phyloP scores from a whole-genome alignment of 2,888 invertebrate species.

The Parnassius glacialis region DNA sequence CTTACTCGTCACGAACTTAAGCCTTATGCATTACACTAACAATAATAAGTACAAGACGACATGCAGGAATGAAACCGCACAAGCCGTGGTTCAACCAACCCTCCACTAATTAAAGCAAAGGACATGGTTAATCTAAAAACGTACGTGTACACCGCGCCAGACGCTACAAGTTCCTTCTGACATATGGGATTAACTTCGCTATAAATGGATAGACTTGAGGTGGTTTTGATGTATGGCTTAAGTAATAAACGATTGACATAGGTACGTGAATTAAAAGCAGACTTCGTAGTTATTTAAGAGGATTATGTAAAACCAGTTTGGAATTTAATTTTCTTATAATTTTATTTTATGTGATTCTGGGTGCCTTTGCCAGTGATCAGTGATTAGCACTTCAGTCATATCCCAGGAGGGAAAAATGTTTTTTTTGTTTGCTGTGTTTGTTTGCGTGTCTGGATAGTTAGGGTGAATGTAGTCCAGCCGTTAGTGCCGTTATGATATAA shows the following conservation, averaged over 20 bases:
- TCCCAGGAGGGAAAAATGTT: too few relatives aligned
- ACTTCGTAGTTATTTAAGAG: too few relatives aligned
- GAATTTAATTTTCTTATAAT: too few relatives aligned
- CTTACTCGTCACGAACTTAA: constrained; percentile 6
- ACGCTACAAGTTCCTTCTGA: constrained; percentile 42
- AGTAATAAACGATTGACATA: constrained; percentile 20
- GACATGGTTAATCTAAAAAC: constrained; percentile 44
- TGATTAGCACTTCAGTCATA: too few relatives aligned
- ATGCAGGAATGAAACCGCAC: constrained; percentile 27
- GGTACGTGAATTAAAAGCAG: too few relatives aligned
- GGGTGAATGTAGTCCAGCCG: too few relatives aligned
- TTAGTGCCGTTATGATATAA: too few relatives aligned
- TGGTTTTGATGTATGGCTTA: constrained; percentile 28
- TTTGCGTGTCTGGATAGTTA: too few relatives aligned
- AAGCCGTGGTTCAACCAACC: constrained; percentile 29
- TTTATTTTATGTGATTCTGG: too few relatives aligned
- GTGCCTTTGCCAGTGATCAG: too few relatives aligned
- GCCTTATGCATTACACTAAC: constrained; percentile 17
- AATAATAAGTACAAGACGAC: constrained; percentile 22
- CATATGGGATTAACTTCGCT: constrained; percentile 48
- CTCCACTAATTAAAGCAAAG: constrained; percentile 35
- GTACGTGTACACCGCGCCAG: constrained; percentile 43
- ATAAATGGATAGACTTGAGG: constrained; percentile 48
- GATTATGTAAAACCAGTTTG: too few relatives aligned
- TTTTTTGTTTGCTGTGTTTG: too few relatives aligned